phyloP scores from a whole-genome alignment of 2,797 vertebrate genomes.

The Mionectes olivaceus region DNA sequence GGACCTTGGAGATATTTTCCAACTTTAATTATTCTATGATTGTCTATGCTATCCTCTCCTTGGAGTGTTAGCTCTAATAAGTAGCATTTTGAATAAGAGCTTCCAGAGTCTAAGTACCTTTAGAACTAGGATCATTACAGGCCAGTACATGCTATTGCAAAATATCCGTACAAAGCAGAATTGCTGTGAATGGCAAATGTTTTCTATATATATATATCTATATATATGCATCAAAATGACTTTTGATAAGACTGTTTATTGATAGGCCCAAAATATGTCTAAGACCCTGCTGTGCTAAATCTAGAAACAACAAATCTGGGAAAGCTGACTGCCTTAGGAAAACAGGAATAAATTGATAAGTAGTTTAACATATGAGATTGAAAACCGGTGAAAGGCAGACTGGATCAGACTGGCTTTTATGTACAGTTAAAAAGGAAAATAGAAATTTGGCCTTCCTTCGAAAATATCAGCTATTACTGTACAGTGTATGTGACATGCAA shows the following conservation, averaged over 20 bases:
- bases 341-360: not conserved
- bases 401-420: not conserved
- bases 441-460: not conserved
- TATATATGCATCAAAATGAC: not conserved
- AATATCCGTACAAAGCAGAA: not conserved
- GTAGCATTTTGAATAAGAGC: not conserved
- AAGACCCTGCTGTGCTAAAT: not conserved
- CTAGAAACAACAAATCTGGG: not conserved
- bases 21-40: not conserved
- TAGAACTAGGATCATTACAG: not conserved
- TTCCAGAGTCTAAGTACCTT: not conserved
- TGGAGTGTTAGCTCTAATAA: not conserved
- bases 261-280: not conserved
- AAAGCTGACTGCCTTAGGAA: not conserved
- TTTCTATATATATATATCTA: not conserved
- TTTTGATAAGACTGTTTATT: not conserved
- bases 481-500: not conserved
- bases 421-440: not conserved
- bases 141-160: not conserved
- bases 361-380: not conserved
- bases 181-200: not conserved
- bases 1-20: not conserved
- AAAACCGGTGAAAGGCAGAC: not conserved
- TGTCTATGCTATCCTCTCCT: not conserved
- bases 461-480: not conserved